phyloP scores from a whole-genome alignment of 2,113 vertebrate genomes.

The Xiphophorus maculatus region DNA sequence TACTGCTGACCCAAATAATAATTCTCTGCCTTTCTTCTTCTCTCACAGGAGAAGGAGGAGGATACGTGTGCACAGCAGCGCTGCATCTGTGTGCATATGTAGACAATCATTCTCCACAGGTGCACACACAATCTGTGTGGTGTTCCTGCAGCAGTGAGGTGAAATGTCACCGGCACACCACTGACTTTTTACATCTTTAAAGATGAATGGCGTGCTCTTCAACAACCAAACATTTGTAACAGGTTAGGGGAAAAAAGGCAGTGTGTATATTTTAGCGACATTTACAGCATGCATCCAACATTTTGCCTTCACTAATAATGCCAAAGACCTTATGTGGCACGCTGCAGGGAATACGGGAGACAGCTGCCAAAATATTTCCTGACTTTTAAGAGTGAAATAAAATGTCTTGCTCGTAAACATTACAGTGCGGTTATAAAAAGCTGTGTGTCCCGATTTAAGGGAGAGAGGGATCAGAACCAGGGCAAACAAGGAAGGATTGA shows the following conservation, averaged over 20 bases:
- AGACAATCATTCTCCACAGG: constrained; percentile 41
- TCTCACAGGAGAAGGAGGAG: neutral
- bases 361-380: constrained; percentile 56
- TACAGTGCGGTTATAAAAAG: constrained; percentile 53
- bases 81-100: constrained; percentile 2
- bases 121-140: constrained; percentile 32
- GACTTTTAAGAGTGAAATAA: constrained; percentile 73
- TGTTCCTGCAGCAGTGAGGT: constrained; percentile 22
- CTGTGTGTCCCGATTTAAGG: constrained; percentile 42
- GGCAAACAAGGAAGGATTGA: constrained; percentile 40
- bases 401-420: constrained; percentile 70
- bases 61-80: neutral
- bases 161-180: constrained; percentile 51
- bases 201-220: constrained; percentile 32
- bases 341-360: constrained; percentile 23
- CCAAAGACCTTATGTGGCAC: constrained; percentile 59
- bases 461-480: constrained; percentile 45
- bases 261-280: constrained; percentile 67
- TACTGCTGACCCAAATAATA: neutral
- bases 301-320: constrained; percentile 68
- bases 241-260: constrained; percentile 33
- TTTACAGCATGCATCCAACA: constrained; percentile 69
- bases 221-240: constrained; percentile 32
- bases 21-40: constrained; percentile 11
- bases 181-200: constrained; percentile 49